These are phyloP conservation scores for Lindbergichthys nudifrons DNA, from an alignment of 2,797 vertebrate genomes.

Conservation along the genomic window DNA sequence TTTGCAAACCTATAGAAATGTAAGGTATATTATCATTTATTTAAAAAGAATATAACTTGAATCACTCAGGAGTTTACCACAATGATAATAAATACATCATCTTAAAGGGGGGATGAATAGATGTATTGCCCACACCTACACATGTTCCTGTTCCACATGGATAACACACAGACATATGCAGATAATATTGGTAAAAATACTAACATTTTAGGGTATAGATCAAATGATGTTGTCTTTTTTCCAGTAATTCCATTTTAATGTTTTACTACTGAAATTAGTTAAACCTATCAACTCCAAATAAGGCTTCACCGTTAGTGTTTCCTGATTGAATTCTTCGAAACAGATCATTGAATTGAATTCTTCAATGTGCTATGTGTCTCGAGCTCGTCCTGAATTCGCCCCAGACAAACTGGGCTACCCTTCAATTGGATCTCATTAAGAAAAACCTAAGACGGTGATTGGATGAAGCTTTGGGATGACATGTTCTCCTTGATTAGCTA, in stretches of 20 bases:
- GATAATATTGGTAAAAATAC: not conserved
- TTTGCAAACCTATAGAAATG: not conserved
- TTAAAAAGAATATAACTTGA: not conserved
- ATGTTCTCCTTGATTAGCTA: conserved; percentile 82
- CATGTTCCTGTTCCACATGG: not conserved
- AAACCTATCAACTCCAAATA: not conserved
- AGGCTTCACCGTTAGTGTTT: not conserved
- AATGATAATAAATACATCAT: not conserved
- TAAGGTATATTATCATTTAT: not conserved
- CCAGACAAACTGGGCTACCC: conserved; percentile 64
- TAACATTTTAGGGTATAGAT: not conserved
- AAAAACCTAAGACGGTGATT: conserved; percentile 77
- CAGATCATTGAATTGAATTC: conserved; percentile 25
- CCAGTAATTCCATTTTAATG: not conserved
- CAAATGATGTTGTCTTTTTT: not conserved
- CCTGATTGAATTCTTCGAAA: not conserved
- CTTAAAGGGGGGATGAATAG: not conserved
- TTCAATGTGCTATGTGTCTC: not conserved
- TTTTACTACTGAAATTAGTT: not conserved
- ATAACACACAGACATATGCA: not conserved
- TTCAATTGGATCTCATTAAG: conserved; percentile 76
- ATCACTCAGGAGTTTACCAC: not conserved
- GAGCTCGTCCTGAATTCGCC: conserved; percentile 33
- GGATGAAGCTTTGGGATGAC: conserved; percentile 81
- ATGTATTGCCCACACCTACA: not conserved